Evolutionary conservation across 2,113 vertebrate species (phyloP).

Genomic region (Pelvicachromis taeniatus): DNA sequence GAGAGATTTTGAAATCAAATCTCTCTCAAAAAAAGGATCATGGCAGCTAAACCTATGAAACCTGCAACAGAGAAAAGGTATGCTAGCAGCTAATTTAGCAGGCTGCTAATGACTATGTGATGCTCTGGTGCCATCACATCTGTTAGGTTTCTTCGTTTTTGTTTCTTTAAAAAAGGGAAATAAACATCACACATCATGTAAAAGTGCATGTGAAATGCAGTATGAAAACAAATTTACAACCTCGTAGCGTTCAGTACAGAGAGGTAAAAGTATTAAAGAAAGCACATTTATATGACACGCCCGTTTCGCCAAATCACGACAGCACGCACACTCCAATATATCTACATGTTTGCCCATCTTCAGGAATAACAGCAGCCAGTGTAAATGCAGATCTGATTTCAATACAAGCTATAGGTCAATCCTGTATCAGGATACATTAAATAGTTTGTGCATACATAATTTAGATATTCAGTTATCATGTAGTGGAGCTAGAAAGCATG

Average conservation of each 20-base stretch:
- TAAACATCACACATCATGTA: no score
- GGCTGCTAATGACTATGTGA: neutral
- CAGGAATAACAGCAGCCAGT: neutral
- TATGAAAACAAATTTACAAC: neutral
- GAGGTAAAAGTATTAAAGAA: neutral
- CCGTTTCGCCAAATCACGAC: neutral
- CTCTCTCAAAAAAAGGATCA: neutral
- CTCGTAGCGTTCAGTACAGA: neutral
- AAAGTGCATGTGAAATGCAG: neutral
- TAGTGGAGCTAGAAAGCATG: neutral
- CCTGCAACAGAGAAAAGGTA: neutral
- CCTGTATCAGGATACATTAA: neutral
- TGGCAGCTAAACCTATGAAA: neutral
- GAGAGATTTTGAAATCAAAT: neutral
- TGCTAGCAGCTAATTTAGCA: neutral
- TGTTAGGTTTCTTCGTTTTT: neutral
- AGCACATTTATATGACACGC: neutral
- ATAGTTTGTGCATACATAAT: neutral
- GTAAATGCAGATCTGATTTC: neutral
- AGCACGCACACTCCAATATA: neutral
- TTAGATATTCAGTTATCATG: neutral
- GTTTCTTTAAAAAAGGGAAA: neutral
- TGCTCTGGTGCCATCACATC: neutral
- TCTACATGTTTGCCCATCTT: neutral
- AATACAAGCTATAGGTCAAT: neutral